These are phyloP conservation scores for Hymenopus coronatus DNA, from an alignment of 2,888 invertebrate species.

Conservation along the genomic window DNA sequence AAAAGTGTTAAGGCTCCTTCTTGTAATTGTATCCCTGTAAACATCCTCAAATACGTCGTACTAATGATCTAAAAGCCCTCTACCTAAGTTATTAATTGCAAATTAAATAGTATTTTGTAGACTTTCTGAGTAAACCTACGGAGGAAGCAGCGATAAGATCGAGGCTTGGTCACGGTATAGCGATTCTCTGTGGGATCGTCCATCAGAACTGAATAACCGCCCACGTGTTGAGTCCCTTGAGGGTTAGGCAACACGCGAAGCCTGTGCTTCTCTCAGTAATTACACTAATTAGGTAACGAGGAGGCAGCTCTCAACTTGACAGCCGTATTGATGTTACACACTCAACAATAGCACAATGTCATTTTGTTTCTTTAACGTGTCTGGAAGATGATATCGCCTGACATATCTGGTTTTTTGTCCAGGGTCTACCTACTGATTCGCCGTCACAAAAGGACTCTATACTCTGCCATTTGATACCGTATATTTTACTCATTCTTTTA, in stretches of 20 bases:
- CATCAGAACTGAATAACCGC: neutral
- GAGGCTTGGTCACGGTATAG: neutral
- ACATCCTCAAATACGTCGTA: too few relatives aligned
- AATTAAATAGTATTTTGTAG: too few relatives aligned
- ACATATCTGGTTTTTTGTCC: neutral
- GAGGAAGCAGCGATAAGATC: neutral
- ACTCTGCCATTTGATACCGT: too few relatives aligned
- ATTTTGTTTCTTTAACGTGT: neutral
- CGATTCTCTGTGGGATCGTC: neutral
- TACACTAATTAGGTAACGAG: constrained; percentile 20
- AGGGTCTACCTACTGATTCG: neutral
- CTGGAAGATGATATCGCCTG: neutral
- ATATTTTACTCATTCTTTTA: neutral
- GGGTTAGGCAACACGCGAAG: neutral
- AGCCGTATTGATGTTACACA: neutral
- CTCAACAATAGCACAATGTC: neutral
- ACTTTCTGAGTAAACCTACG: neutral
- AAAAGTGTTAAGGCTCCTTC: too few relatives aligned
- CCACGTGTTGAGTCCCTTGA: neutral
- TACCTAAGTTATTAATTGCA: too few relatives aligned
- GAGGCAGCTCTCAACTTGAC: neutral
- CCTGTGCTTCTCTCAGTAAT: constrained; percentile 6
- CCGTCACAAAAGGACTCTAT: neutral
- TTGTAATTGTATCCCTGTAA: too few relatives aligned
- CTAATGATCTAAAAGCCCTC: too few relatives aligned